Evolutionary conservation across 2,113 vertebrate genomes (phyloP).

Genomic region (Ascaphus truei): DNA sequence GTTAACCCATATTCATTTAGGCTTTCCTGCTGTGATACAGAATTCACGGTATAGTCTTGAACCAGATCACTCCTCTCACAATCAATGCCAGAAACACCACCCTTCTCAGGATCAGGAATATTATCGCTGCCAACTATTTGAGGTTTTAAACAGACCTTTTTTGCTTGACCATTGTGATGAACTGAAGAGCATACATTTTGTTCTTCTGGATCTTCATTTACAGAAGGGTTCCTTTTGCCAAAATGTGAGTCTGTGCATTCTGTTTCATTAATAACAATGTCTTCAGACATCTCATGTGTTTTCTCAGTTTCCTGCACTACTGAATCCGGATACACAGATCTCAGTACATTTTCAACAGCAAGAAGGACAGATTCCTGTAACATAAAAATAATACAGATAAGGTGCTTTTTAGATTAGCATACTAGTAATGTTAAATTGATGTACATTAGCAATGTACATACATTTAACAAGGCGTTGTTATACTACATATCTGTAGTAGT

Average conservation of each 20-base stretch:
- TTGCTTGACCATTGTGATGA: constrained; percentile 51
- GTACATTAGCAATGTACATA: too few relatives aligned
- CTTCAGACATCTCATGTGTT: constrained; percentile 56
- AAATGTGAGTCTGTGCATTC: constrained; percentile 58
- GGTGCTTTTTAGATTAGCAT: too few relatives aligned
- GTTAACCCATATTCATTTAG: constrained; percentile 48
- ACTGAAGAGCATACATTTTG: constrained; percentile 48
- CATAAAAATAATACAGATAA: constrained; percentile 30
- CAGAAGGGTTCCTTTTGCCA: constrained; percentile 52
- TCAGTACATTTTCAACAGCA: constrained; percentile 83
- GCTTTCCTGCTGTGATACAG: constrained; percentile 58
- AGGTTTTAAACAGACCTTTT: constrained; percentile 51
- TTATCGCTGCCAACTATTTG: constrained; percentile 41
- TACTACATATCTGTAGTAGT: too few relatives aligned
- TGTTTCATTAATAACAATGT: constrained; percentile 47
- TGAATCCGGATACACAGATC: constrained; percentile 68
- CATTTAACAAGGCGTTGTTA: too few relatives aligned
- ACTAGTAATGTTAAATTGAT: too few relatives aligned
- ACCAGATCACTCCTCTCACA: constrained; percentile 30
- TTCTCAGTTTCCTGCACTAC: constrained; percentile 53
- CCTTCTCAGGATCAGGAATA: constrained; percentile 31
- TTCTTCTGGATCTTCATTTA: constrained; percentile 49
- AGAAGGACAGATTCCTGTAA: constrained; percentile 78
- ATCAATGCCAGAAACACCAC: constrained; percentile 35
- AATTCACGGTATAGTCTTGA: constrained; percentile 47